Conservation (phyloP, 1,140 invertebrate genomes). For the Nephila pilipes region DNA sequence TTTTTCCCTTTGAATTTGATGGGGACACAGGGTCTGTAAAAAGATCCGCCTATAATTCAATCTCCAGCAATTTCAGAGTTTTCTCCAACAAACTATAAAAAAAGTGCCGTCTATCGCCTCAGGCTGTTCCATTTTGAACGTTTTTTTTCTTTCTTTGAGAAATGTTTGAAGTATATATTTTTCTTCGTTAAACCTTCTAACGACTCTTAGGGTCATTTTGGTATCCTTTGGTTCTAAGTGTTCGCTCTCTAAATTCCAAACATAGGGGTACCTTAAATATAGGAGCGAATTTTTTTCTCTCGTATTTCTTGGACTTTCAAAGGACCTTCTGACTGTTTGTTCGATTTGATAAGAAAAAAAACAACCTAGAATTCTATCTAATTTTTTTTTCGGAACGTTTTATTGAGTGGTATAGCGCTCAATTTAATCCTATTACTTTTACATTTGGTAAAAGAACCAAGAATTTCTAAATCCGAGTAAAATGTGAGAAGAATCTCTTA, state of each 20-base stretch:
- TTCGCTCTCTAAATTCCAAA: background rate
- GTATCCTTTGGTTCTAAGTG: background rate
- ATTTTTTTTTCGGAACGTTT: background rate
- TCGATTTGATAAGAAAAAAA: background rate
- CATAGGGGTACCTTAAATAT: background rate
- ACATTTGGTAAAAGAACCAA: too few relatives aligned
- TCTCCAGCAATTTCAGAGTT: background rate
- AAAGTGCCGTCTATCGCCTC: background rate
- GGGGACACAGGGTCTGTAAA: background rate
- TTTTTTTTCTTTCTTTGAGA: background rate
- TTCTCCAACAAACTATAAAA: background rate
- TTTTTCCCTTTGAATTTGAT: background rate
- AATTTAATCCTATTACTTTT: too few relatives aligned
- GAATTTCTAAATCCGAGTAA: too few relatives aligned
- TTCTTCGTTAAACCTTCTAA: conserved; percentile 25
- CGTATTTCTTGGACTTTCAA: background rate
- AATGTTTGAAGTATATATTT: background rate
- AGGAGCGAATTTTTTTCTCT: background rate
- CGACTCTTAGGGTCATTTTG: background rate
- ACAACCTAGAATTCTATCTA: background rate
- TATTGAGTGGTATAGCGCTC: background rate
- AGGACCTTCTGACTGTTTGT: background rate
- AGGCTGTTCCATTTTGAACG: background rate
- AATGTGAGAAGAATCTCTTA: too few relatives aligned
- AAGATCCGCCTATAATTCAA: background rate